A percentile compares a stretch with the other conserved stretches of the same genome.
Conservation (phyloP, 2,797 vertebrate species). For the Paratrypauchen microcephalus region DNA sequence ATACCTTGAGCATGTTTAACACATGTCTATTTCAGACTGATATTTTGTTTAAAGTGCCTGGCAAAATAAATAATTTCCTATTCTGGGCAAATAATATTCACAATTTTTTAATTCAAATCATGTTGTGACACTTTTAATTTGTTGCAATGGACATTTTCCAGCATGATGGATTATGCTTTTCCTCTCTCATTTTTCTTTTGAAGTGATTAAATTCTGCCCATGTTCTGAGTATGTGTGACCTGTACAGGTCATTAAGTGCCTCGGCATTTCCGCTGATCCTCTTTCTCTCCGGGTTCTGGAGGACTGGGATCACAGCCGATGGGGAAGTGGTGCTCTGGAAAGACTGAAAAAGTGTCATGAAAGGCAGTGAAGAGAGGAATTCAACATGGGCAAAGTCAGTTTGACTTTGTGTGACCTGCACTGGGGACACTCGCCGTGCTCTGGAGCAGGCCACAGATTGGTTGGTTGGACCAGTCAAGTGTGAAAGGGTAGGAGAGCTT, state of each 20-base stretch:
- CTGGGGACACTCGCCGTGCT: slow-evolving; percentile 43
- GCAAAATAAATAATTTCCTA: background rate
- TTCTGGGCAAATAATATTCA: slow-evolving; percentile 6
- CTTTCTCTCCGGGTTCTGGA: slow-evolving; percentile 47
- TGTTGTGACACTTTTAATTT: slow-evolving; percentile 34
- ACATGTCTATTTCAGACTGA: background rate
- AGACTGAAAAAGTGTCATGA: slow-evolving; percentile 34
- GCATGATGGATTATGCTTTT: background rate
- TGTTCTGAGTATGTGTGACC: slow-evolving; percentile 42
- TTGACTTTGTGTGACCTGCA: slow-evolving; percentile 51
- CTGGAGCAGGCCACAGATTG: slow-evolving; percentile 44
- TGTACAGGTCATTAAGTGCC: slow-evolving; percentile 61
- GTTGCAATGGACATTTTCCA: background rate
- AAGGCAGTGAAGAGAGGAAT: slow-evolving; percentile 43
- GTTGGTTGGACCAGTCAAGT: slow-evolving; percentile 54
- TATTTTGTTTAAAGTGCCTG: background rate
- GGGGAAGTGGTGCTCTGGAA: slow-evolving; percentile 38
- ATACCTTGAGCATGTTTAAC: too few species aligned
- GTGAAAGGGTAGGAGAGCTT: slow-evolving; percentile 48
- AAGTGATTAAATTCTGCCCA: slow-evolving; percentile 47
- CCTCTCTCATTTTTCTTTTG: slow-evolving; percentile 33
- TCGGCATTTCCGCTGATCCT: slow-evolving; percentile 52
- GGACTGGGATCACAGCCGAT: slow-evolving; percentile 50
- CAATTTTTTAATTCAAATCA: slow-evolving; percentile 10
- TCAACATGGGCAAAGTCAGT: slow-evolving; percentile 36